phyloP scores from a whole-genome alignment of 2,113 vertebrate genomes.

The Coptodon bakossiorum region DNA sequence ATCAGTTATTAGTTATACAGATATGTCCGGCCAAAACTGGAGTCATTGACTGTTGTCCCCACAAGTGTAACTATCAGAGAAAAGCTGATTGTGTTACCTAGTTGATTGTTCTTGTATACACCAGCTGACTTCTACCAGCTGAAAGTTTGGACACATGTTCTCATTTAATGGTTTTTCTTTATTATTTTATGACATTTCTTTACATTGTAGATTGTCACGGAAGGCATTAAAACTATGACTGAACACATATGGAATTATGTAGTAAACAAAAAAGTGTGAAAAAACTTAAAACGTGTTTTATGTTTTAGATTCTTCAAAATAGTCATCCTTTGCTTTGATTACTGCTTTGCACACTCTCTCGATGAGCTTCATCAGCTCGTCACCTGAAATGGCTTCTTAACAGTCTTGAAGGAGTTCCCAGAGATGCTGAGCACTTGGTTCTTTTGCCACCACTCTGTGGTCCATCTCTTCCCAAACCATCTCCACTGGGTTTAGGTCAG shows the following conservation, averaged over 20 bases:
- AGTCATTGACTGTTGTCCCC: neutral
- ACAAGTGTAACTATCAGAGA: neutral
- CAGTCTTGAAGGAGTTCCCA: neutral
- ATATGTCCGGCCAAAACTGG: neutral
- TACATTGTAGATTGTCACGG: neutral
- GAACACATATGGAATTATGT: neutral
- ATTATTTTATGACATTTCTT: neutral
- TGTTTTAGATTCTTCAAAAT: neutral
- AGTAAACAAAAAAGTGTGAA: neutral
- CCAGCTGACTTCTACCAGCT: too few species aligned
- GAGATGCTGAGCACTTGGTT: neutral
- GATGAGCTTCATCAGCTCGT: neutral
- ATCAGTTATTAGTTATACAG: neutral
- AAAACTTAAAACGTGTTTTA: neutral
- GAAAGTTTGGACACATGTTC: neutral
- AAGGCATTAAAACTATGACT: neutral
- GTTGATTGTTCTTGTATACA: neutral
- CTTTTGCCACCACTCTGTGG: neutral
- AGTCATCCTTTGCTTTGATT: neutral
- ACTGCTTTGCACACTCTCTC: neutral
- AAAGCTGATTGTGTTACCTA: neutral
- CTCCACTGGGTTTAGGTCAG: neutral
- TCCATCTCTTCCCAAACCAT: neutral
- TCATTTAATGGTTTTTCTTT: neutral
- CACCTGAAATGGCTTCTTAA: neutral